phyloP scores from a whole-genome alignment of 1,140 invertebrate species.

The Spodoptera frugiperda region DNA sequence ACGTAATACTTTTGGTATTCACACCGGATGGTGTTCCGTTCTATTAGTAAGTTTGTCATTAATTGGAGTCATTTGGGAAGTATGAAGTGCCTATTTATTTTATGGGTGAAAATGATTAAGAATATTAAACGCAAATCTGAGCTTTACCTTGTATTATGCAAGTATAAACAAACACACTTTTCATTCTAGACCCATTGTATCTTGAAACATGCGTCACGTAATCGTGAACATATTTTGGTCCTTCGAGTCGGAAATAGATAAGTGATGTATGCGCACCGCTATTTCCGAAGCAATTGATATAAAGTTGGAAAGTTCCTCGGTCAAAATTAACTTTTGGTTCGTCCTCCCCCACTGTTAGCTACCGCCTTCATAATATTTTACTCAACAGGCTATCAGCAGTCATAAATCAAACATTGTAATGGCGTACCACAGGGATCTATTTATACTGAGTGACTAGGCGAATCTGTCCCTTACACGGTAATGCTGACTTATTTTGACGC shows the following conservation, averaged over 20 bases:
- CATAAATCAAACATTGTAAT: conserved; percentile 79
- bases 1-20: not conserved
- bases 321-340: conserved; percentile 25
- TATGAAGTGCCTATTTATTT: too few species aligned
- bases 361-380: conserved; percentile 66
- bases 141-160: not conserved
- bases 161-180: not conserved
- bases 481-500: conserved; percentile 42
- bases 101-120: too few species aligned
- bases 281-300: conserved; percentile 4
- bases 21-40: conserved; percentile 26
- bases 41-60: conserved; percentile 4
- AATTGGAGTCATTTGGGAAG: too few species aligned
- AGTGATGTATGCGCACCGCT: not conserved
- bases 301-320: not conserved
- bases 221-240: not conserved
- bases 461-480: conserved; percentile 54
- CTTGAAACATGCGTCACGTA: too few species aligned
- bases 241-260: conserved; percentile 2
- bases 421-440: conserved; percentile 71
- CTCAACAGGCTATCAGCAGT: conserved; percentile 70
- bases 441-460: conserved; percentile 72
- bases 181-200: too few species aligned
- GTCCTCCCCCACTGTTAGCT: conserved; percentile 70
- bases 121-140: too few species aligned